Evolutionary conservation across 2,888 invertebrate species (phyloP), one percentile per base, ranked within the genome.

Genomic region (Cistogaster globosa): DNA sequence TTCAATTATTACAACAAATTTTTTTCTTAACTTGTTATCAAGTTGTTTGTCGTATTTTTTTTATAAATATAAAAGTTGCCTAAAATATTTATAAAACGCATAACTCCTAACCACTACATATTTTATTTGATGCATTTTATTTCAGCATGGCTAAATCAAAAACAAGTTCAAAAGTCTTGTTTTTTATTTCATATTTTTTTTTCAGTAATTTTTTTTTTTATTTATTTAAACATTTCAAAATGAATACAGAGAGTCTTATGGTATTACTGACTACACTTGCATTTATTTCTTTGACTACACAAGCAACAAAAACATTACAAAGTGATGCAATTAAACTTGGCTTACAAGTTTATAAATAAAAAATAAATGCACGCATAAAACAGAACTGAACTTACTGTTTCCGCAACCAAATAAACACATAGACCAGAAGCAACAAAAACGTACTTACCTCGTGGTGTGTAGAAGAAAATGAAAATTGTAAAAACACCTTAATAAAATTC

Each of bases 121-220:
- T 75, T 51, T 20, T 67, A n/a, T n/a, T n/a, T n/a, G 58, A 11
- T 55, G 53, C 51, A 22, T 76, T 76, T 48, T n/a, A 18, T 48
- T 51, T 62, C 36, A 36, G 20, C n/a, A 32, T n/a, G 18, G 6
- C 45, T 42, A 26, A 32, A 58, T 9, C 14, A 38, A 74, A 74
- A 81, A 81, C 75, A 81, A 81, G 81, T 81, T 81, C 81, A 81
- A 75, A 81, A 75, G 81, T 75, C 68, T 81, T 68, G 81, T 42
- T 68, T 68, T 45, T 60, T 67, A 42, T 4, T 1, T 2, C 42
- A 42, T 42, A 42, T 38, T 36, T 42, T 57, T 55, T 38, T 16
- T 32, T 26, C 22, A 69, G 42, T 45, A 57, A n/a, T n/a, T 69
- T 57, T 71, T 58, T 38, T 58, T 22, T 45, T 26, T 26, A 4